Evolutionary conservation across 2,797 vertebrate species (phyloP), one percentile per base, ranked within the genome.

Genomic region (Sebastes iracundus): DNA sequence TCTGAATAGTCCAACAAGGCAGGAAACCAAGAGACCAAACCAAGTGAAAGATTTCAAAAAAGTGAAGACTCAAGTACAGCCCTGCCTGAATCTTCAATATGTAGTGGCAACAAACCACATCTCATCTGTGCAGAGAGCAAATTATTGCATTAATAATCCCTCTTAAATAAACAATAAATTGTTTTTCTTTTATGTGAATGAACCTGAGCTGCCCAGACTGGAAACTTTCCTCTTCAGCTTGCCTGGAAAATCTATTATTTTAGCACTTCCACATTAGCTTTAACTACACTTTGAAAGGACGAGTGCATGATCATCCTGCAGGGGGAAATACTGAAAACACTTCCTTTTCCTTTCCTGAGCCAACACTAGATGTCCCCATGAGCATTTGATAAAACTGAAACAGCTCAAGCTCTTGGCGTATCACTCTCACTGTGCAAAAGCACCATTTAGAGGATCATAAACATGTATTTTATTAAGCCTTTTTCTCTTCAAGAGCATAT

Each of bases 361-460:
- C 67, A 70, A 89, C 95, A 94, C 94, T 93, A 94, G 94, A 93
- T 94, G 94, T 92, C 94, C 88, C 83, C 83, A 87, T 87, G 83
- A 88, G 72, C 75, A 88, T 86, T 92, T 81, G 20, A n/a, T 73
- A 89, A 65, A 88, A 87, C 30, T 20, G 3, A 53, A 56, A 28
- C 33, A 58, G 13, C 38, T 55, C 18, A 4, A 20, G 71, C 52
- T 67, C 13, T 32, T n/a, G 6, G 28, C 5, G 0, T 69, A 63
- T 78, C 30, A 13, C 35, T 74, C 62, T 11, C 27, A 28, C 38
- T 35, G 16, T 74, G 64, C 35, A 32, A 32, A 55, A 38, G 23
- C 64, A 25, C 33, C 23, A 35, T 67, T 66, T 25, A 56, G 49
- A 78, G 46, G 5, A 30, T 38, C 55, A 59, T 73, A 62, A 81